These are phyloP conservation scores for Biston stratarius DNA, from an alignment of 2,888 invertebrate species.

Conservation along the genomic window DNA sequence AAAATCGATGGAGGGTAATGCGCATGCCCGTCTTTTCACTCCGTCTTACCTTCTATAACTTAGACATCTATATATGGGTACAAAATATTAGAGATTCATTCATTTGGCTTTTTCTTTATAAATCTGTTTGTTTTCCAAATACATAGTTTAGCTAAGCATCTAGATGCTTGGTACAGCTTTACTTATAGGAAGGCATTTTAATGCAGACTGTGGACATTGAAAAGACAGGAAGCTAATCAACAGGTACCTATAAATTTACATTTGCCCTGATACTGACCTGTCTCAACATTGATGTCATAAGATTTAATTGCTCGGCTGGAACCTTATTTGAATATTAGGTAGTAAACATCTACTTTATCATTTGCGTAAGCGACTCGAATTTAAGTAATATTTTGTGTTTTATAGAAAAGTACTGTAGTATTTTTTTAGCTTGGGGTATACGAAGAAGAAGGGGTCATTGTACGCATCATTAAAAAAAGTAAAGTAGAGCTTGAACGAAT, in stretches of 20 bases:
- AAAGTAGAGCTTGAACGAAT: no score
- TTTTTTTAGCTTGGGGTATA: no score
- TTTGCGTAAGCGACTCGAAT: neutral
- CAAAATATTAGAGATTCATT: slow-evolving; percentile 26
- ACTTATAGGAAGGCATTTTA: no score
- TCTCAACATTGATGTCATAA: slow-evolving; percentile 35
- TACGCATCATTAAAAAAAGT: no score
- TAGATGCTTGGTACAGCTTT: neutral
- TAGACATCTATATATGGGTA: neutral
- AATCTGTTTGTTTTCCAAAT: slow-evolving; percentile 26
- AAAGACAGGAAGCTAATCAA: slow-evolving; percentile 23
- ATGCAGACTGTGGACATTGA: no score
- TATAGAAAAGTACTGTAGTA: no score
- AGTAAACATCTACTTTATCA: neutral
- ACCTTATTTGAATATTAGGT: slow-evolving; percentile 7
- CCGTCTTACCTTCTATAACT: slow-evolving; percentile 50
- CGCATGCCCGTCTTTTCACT: slow-evolving; percentile 73
- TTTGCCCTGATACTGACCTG: slow-evolving; percentile 42
- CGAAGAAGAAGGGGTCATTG: no score
- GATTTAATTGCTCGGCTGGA: slow-evolving; percentile 12
- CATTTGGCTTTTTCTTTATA: slow-evolving; percentile 40
- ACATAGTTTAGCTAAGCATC: slow-evolving; percentile 17
- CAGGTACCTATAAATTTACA: slow-evolving; percentile 20
- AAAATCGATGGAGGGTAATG: slow-evolving; percentile 80
- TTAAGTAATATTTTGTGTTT: neutral